Base-by-base conservation (phyloP, 2,888 invertebrate species). In the Drosophila trichaetosa region DNA sequence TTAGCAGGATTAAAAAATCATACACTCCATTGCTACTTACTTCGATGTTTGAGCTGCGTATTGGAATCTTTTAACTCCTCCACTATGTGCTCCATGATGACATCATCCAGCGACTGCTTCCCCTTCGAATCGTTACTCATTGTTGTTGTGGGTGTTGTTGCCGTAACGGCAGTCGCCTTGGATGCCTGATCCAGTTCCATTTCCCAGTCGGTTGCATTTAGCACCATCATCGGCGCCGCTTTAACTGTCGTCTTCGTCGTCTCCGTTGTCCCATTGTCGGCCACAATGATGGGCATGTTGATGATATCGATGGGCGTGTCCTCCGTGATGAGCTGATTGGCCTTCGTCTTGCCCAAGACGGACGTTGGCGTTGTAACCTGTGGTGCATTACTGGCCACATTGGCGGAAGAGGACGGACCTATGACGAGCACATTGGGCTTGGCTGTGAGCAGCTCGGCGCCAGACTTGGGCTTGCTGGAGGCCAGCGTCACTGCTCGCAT, bases 151-250 rank as follows among this genome's bases (percentile, higher is more conserved):
- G 61, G n/a, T 36, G 71, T 46, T 58, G 70, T n/a, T 59, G 62
- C 31, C 40, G 68, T 34, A 34, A 5, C 70, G n/a, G 42, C 57
- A 21, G 69, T 53, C 29, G 78, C 68, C 66, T 92, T 80, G 8
- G 91, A 91, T 52, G 93, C 94, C 72, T 95, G 94, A 73, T 95
- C 95, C 51, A 95, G 90, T 84, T 95, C 95, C 93, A 95, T 94
- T 90, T 95, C 95, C 95, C 95, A 95, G 80, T 95, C 95, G 27
- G 93, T 93, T 21, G 91, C 91, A 69, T 91, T 91, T 8, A 92
- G 82, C 31, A 92, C 86, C 58, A 92, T 86, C 52, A 91, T 53
- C 2, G 73, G 73, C 34, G 78, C 73, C 24, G 78, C 21, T 53
- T 81, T 80, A 18, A 63, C 40, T 4, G 57, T 52, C 62, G 65